phyloP scores from a whole-genome alignment of 2,113 vertebrate genomes.

The Psittacula cyanocephala region DNA sequence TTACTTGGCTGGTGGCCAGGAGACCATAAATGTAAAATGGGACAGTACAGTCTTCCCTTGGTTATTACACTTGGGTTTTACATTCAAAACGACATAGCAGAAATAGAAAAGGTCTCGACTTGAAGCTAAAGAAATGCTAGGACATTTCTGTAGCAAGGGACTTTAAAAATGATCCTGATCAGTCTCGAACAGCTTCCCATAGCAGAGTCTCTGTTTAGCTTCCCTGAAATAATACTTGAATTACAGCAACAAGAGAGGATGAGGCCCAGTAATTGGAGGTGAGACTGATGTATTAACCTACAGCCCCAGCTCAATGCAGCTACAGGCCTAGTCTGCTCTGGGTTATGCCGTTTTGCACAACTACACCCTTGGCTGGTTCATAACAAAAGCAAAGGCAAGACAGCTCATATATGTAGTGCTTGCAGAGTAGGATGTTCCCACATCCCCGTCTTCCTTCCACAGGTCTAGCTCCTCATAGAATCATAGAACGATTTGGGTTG shows the following conservation, averaged over 20 bases:
- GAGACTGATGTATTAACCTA: not conserved
- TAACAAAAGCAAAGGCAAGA: not conserved
- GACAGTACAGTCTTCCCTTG: not conserved
- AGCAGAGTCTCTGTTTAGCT: not conserved
- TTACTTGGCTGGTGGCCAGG: not conserved
- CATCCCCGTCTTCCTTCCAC: not conserved
- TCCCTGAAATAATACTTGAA: not conserved
- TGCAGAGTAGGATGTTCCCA: not conserved
- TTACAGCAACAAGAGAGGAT: not conserved
- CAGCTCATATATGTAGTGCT: fast-evolving
- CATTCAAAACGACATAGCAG: not conserved
- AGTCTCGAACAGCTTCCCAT: not conserved
- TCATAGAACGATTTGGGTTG: not conserved
- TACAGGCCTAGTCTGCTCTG: not conserved
- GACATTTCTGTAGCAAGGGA: not conserved
- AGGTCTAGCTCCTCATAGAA: not conserved
- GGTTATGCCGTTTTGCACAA: not conserved
- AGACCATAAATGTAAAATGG: not conserved
- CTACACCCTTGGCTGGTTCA: not conserved
- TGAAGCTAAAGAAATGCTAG: not conserved
- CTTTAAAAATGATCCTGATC: not conserved
- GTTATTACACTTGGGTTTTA: not conserved
- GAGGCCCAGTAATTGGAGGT: not conserved
- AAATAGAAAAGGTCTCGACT: not conserved
- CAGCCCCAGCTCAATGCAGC: not conserved